Evolutionary conservation across 2,888 invertebrate genomes (phyloP).

Genomic region (Sturmia bella): DNA sequence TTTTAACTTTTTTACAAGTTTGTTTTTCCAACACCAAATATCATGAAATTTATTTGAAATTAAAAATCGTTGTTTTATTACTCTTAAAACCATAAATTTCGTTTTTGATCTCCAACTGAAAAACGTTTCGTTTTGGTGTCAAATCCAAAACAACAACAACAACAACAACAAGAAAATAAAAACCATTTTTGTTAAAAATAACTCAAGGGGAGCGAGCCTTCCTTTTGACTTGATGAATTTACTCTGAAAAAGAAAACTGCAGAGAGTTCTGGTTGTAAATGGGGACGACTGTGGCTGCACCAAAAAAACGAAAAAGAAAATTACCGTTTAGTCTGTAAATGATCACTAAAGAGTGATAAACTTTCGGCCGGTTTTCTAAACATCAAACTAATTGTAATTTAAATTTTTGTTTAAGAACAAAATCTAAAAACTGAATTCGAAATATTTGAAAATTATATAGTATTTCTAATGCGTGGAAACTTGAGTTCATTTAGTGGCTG

Average conservation of each 20-base stretch:
- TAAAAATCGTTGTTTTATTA: conserved; percentile 47
- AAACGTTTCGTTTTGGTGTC: conserved; percentile 33
- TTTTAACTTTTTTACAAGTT: conserved; percentile 23
- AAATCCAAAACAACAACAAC: background rate
- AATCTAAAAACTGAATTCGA: conserved; percentile 30
- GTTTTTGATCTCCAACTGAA: conserved; percentile 52
- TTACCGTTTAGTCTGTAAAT: conserved; percentile 63
- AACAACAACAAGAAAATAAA: background rate
- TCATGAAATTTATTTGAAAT: conserved; percentile 27
- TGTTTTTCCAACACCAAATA: background rate
- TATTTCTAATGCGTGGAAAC: conserved; percentile 18
- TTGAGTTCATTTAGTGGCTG: conserved; percentile 49
- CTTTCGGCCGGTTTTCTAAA: conserved; percentile 24
- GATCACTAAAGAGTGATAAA: conserved; percentile 62
- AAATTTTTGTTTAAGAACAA: conserved; percentile 58
- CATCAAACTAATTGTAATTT: conserved; percentile 7
- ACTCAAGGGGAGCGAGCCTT: conserved; percentile 40
- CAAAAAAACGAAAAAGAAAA: conserved; percentile 26
- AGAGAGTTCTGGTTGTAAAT: conserved; percentile 5
- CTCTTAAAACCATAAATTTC: conserved; percentile 45
- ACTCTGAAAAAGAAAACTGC: conserved; percentile 8
- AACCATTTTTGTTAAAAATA: conserved; percentile 56
- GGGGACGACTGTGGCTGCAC: conserved; percentile 5
- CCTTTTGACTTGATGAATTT: background rate
- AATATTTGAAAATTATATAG: conserved; percentile 45